These are phyloP conservation scores for Ceratoteleas bidentatus DNA, from an alignment of 1,140 invertebrate species.

Conservation along the genomic window DNA sequence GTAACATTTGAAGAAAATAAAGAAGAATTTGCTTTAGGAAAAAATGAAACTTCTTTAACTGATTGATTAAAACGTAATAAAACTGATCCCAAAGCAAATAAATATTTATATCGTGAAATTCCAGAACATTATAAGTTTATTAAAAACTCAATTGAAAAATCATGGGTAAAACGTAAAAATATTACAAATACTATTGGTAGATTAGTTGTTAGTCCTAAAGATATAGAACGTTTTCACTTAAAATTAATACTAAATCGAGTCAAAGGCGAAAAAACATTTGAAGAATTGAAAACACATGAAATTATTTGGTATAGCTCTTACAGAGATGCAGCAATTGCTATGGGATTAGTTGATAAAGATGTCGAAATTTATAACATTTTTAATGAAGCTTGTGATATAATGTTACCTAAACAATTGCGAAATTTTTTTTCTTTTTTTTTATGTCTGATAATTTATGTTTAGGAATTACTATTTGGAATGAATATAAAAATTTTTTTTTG, in stretches of 20 bases:
- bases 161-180: slow-evolving; percentile 30
- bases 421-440: too few relatives aligned
- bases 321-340: slow-evolving; percentile 45
- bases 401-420: too few relatives aligned
- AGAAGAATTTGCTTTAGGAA: neutral
- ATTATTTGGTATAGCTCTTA: slow-evolving; percentile 47
- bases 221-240: slow-evolving; percentile 48
- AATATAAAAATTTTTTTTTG: too few relatives aligned
- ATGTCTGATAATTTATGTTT: too few relatives aligned
- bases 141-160: slow-evolving; percentile 8
- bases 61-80: slow-evolving; percentile 51
- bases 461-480: neutral
- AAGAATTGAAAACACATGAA: slow-evolving; percentile 55
- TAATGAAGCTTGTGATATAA: too few relatives aligned
- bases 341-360: slow-evolving; percentile 52
- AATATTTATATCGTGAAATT: slow-evolving; percentile 48
- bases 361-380: slow-evolving; percentile 35
- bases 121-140: slow-evolving; percentile 8
- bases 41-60: slow-evolving; percentile 32
- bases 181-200: slow-evolving; percentile 38
- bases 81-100: slow-evolving; percentile 33
- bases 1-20: slow-evolving; percentile 11
- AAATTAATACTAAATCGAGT: slow-evolving; percentile 63
- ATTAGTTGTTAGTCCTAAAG: slow-evolving; percentile 50
- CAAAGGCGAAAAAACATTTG: slow-evolving; percentile 53